Evolutionary conservation across 2,888 invertebrate genomes (phyloP).

Genomic region (Hydropsyche betteni): DNA sequence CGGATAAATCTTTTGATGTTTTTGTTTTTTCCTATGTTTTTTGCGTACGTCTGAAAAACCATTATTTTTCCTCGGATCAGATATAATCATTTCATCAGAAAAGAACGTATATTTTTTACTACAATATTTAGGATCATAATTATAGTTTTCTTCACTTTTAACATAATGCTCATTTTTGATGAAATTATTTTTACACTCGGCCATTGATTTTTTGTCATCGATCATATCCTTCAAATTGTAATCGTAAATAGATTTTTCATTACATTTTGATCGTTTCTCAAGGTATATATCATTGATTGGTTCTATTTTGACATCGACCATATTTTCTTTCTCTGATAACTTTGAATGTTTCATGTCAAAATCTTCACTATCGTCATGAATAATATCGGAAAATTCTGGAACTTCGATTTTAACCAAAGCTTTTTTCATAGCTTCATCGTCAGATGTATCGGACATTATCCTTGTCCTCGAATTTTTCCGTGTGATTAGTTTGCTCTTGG

Average conservation of each 20-base stretch:
- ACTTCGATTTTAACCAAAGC: constrained; percentile 66
- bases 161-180: constrained; percentile 46
- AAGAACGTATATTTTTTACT: constrained; percentile 57
- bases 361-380: constrained; percentile 62
- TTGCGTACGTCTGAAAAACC: constrained; percentile 68
- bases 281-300: constrained; percentile 48
- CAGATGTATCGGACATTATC: constrained; percentile 82
- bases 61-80: constrained; percentile 56
- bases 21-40: constrained; percentile 87
- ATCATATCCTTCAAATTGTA: constrained; percentile 23
- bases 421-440: constrained; percentile 71
- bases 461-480: constrained; percentile 76
- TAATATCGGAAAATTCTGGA: constrained; percentile 65
- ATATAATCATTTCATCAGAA: constrained; percentile 63
- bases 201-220: constrained; percentile 41
- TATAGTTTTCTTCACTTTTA: constrained; percentile 33
- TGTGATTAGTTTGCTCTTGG: constrained; percentile 67
- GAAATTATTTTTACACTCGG: constrained; percentile 33
- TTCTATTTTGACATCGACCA: constrained; percentile 48
- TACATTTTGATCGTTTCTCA: constrained; percentile 52
- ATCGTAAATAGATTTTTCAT: constrained; percentile 25
- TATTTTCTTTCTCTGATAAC: constrained; percentile 53
- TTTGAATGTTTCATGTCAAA: constrained; percentile 59
- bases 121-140: constrained; percentile 25
- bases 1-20: constrained; percentile 75